Evolutionary conservation across 2,888 invertebrate species (phyloP).

Genomic region (Leptinotarsa haldemani): DNA sequence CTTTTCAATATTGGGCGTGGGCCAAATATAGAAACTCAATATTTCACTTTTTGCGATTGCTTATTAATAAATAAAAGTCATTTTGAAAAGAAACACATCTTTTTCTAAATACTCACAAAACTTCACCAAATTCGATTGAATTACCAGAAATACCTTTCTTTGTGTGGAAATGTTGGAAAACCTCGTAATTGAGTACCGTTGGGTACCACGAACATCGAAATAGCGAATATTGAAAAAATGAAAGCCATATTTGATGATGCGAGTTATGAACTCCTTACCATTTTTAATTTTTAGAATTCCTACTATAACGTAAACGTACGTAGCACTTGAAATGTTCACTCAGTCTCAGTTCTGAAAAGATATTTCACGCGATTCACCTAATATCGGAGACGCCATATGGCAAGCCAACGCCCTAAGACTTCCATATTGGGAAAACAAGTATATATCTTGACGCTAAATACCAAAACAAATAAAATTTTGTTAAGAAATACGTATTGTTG

Average conservation of each 20-base stretch:
- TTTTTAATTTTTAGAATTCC: conserved; percentile 10
- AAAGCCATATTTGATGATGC: conserved; percentile 18
- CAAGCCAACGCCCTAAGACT: conserved; percentile 14
- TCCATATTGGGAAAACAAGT: conserved; percentile 1
- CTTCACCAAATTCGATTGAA: neutral
- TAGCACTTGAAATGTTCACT: conserved; percentile 16
- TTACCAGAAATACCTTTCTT: neutral
- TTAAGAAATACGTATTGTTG: neutral
- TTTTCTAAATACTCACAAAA: neutral
- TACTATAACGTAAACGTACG: conserved; percentile 2
- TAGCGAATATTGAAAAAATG: conserved; percentile 18
- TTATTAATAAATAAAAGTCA: neutral
- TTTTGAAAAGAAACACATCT: neutral
- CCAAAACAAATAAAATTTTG: neutral
- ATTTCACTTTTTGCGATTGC: neutral
- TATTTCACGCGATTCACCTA: conserved; percentile 16
- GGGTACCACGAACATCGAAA: neutral
- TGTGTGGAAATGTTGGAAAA: neutral
- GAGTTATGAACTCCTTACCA: conserved; percentile 17
- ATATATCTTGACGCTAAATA: conserved; percentile 11
- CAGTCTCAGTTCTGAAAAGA: conserved; percentile 7
- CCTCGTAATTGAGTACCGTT: neutral
- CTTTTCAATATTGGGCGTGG: too few relatives aligned
- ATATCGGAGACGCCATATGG: conserved; percentile 1
- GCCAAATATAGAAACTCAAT: too few relatives aligned